Evolutionary conservation across 2,113 vertebrate species (phyloP), one percentile per base, ranked within the genome.

Genomic region (Phaethornis superciliosus): DNA sequence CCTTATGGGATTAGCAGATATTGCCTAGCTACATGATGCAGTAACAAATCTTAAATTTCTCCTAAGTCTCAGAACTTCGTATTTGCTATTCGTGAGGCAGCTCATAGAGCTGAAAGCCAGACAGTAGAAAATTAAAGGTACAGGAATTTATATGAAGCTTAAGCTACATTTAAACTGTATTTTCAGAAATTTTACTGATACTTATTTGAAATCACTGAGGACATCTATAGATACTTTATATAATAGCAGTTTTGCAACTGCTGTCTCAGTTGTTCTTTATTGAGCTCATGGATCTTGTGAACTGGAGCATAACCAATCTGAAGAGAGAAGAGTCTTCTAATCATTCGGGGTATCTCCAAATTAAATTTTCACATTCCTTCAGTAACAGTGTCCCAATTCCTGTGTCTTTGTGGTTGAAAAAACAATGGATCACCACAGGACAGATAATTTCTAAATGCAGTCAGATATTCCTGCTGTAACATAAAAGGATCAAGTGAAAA

Each of bases 221-320:
- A 95, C 86, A 94, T 65, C 89, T 89, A 89, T 32, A 87, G 83
- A 70, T 72, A 72, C 32, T 23, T 89, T 74, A 63, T 87, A 30
- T 62, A 89, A 77, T 12, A 89, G 70, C 77, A 89, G 49, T 71
- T 88, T 75, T 71, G 20, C 40, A 72, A 46, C 42, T 58, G 20
- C 19, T 33, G 2, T 67, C 60, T 71, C 33, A 86, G 35, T 59
- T 55, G 11, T 30, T 81, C 56, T 79, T 87, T 62, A 68, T 74
- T 58, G 51, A 81, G 42, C 81, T 85, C 70, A 80, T 78, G 60
- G 60, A 82, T 93, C 60, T 55, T 65, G 22, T 88, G 84, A 96
- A 95, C 3, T 90, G 85, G 82, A 96, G 71, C 68, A 90, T 85
- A 93, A 92, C 84, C 77, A 93, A 69, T 69, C 26, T 87, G 70